These are phyloP conservation scores for Delichon dasypus DNA, from an alignment of 2,797 vertebrate species.

Conservation along the genomic window DNA sequence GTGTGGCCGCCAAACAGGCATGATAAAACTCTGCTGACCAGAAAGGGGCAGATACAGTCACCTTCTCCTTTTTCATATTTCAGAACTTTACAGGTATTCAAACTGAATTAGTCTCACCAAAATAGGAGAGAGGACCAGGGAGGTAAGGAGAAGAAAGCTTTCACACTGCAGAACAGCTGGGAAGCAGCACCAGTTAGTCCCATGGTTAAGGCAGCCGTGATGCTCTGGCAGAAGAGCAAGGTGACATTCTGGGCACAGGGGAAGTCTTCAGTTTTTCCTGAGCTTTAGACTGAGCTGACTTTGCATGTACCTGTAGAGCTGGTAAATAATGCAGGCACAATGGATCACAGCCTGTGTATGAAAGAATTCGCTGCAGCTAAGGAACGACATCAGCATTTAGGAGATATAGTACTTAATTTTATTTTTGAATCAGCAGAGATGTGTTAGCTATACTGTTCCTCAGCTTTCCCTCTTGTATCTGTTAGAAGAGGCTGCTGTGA, in stretches of 20 bases:
- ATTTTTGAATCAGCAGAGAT: background rate
- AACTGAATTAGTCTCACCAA: background rate
- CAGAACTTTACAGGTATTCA: background rate
- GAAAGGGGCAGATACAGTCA: background rate
- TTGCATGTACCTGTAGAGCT: background rate
- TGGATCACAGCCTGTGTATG: background rate
- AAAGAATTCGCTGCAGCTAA: background rate
- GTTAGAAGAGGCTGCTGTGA: background rate
- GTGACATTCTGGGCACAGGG: background rate
- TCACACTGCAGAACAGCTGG: background rate
- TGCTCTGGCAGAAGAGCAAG: background rate
- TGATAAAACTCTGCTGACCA: background rate
- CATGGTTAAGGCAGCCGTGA: background rate
- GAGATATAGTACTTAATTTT: background rate
- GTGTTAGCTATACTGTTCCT: background rate
- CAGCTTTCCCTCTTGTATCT: background rate
- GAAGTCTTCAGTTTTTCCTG: background rate
- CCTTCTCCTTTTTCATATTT: background rate
- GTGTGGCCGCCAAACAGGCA: background rate
- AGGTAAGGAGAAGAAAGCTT: accelerated
- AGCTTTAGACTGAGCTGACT: background rate
- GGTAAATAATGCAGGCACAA: background rate
- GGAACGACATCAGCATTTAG: background rate
- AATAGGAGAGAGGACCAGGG: background rate
- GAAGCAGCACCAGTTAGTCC: background rate